Percentiles rank a stretch among this genome's conserved stretches.
phyloP scores from a whole-genome alignment of 2,888 invertebrate genomes.

The Morpho helenor region DNA sequence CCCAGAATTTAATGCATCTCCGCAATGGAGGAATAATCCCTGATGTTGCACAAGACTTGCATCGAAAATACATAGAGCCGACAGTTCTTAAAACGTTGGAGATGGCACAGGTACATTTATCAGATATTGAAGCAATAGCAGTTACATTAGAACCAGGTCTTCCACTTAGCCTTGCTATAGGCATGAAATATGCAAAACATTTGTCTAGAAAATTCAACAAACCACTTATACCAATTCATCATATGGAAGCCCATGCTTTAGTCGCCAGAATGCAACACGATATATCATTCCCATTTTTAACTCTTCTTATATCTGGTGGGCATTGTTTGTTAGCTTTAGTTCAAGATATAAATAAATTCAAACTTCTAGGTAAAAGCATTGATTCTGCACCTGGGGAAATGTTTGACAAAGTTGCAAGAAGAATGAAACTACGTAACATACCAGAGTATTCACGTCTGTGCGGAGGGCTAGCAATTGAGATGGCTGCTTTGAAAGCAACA shows the following conservation, averaged over 20 bases:
- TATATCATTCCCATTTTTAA: conserved; percentile 92
- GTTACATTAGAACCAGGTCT: conserved; percentile 93
- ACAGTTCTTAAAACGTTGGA: conserved; percentile 85
- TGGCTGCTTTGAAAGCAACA: conserved; percentile 84
- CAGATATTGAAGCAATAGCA: conserved; percentile 92
- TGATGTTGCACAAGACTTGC: conserved; percentile 90
- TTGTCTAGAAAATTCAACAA: conserved; percentile 83
- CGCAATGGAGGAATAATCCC: conserved; percentile 94
- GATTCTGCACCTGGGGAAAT: conserved; percentile 97
- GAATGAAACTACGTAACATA: conserved; percentile 89
- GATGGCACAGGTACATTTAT: conserved; percentile 78
- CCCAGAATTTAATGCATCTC: conserved; percentile 88
- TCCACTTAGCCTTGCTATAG: conserved; percentile 87
- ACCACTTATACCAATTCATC: conserved; percentile 97
- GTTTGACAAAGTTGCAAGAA: conserved; percentile 94
- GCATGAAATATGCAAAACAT: conserved; percentile 90
- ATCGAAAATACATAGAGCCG: conserved; percentile 86
- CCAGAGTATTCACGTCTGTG: conserved; percentile 85
- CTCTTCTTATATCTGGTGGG: conserved; percentile 95
- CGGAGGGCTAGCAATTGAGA: conserved; percentile 93
- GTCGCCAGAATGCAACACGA: conserved; percentile 87
- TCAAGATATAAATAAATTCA: conserved; percentile 85
- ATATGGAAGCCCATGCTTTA: conserved; percentile 99
- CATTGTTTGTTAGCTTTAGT: conserved; percentile 92
- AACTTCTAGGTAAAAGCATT: conserved; percentile 87